Evolutionary conservation across 2,888 invertebrate genomes (phyloP).

Genomic region (Drosophila acutilabella): DNA sequence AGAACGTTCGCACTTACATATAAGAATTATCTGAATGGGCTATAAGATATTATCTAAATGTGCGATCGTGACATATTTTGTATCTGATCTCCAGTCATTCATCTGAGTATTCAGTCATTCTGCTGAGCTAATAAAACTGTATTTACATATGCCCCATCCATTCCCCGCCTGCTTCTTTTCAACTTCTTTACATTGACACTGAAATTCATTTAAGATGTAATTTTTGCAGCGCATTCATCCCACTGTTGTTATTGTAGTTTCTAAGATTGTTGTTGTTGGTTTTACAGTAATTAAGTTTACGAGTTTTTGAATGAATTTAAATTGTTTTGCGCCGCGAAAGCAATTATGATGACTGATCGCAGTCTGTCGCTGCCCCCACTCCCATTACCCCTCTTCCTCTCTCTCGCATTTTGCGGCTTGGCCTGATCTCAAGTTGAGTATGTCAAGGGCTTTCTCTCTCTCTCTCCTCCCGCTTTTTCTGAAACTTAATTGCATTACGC

Average conservation of each 20-base stretch:
- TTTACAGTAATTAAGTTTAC: constrained; percentile 66
- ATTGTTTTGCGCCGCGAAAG: constrained; percentile 64
- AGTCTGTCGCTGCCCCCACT: background rate
- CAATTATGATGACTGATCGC: constrained; percentile 44
- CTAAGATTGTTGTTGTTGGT: constrained; percentile 16
- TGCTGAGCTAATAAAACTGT: constrained; percentile 10
- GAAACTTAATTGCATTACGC: constrained; percentile 67
- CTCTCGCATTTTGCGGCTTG: constrained; percentile 11
- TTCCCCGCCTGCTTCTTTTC: background rate
- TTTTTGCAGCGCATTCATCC: constrained; percentile 10
- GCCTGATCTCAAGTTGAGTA: constrained; percentile 53
- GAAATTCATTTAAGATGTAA: constrained; percentile 58
- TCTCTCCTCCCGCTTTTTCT: background rate
- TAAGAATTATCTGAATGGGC: background rate
- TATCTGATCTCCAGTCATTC: constrained; percentile 18
- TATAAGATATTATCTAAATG: constrained; percentile 8
- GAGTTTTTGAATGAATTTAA: constrained; percentile 70
- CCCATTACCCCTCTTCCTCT: constrained; percentile 12
- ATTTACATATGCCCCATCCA: constrained; percentile 1
- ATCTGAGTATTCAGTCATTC: too few relatives aligned
- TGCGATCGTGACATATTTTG: constrained; percentile 22
- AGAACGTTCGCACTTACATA: constrained; percentile 1
- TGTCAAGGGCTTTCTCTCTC: constrained; percentile 62
- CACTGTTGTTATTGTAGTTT: constrained; percentile 17
- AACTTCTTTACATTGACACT: constrained; percentile 61